Evolutionary conservation across 2,888 invertebrate genomes (phyloP).

Genomic region (Latrodectus elegans): DNA sequence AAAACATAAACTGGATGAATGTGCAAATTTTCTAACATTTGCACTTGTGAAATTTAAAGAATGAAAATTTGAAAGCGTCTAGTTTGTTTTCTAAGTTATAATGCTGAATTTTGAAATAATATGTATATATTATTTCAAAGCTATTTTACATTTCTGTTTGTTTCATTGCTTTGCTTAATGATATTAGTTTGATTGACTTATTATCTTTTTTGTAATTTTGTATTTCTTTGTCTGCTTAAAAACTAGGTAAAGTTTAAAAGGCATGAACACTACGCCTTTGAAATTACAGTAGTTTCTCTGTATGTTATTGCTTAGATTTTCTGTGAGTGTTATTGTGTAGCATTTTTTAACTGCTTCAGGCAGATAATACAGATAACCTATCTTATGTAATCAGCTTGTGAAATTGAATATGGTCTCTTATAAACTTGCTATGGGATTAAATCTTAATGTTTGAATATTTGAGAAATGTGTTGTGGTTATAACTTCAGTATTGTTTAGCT

Average conservation of each 20-base stretch:
- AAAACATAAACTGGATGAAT: too few relatives aligned
- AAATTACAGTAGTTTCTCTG: conserved; percentile 43
- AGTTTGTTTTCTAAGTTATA: too few relatives aligned
- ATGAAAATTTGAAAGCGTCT: too few relatives aligned
- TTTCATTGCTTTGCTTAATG: conserved; percentile 3
- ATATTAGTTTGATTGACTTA: not conserved
- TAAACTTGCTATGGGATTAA: conserved; percentile 48
- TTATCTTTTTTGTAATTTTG: conserved; percentile 17
- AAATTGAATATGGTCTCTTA: conserved; percentile 38
- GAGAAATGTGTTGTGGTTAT: conserved; percentile 59
- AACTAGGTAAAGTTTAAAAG: conserved; percentile 46
- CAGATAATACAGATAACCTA: not conserved
- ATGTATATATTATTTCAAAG: too few relatives aligned
- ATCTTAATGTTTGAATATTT: conserved; percentile 48
- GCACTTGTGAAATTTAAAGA: too few relatives aligned
- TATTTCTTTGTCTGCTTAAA: conserved; percentile 49
- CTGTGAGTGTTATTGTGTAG: conserved; percentile 49
- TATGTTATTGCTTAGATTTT: conserved; percentile 61
- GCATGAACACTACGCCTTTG: not conserved
- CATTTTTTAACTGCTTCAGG: conserved; percentile 4
- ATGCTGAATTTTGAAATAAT: too few relatives aligned
- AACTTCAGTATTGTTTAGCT: conserved; percentile 69
- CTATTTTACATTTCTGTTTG: too few relatives aligned
- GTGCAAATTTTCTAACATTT: too few relatives aligned
- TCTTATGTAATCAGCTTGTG: conserved; percentile 23